Base-by-base conservation (phyloP, 2,113 vertebrate species). In the Odobenus rosmarus region DNA sequence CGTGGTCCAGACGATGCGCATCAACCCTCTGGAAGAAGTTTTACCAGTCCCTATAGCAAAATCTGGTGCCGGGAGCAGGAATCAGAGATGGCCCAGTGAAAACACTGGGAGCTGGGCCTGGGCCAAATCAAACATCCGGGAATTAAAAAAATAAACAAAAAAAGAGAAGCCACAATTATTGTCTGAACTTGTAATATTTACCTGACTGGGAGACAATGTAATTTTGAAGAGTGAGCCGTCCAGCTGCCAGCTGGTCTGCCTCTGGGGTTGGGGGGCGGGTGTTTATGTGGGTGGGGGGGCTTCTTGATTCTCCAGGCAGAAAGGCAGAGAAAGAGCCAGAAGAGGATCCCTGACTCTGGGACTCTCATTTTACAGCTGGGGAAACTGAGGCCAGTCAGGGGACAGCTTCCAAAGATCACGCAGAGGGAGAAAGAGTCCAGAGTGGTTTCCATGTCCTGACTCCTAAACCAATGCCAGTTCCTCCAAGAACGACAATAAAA, bases 91-190 rank as follows among this genome's bases (percentile, higher is more conserved):
- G 88, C 79, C 72, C 2, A 87, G 92, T 1, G 61, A 55, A 83
- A 84, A 64, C 83, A 23, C 7, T 1, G 19, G 3, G 72, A 69
- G 46, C 61, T 86, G 87, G 92, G 87, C 55, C 94, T 9, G 0
- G 4, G 96, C 96, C 96, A 95, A 62, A 64, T 55, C 94, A 92
- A 92, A 97, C 94, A 96, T 96, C 95, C 51, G 55, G 90, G 83
- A 92, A 97, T 92, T 83, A 31, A 62, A 64, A 87, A 95, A 89
- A 95, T 55, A 95, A 96, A 95, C 86, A 31, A 28, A 49, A 76
- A 53, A 51, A n/a, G 76, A 93, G 92, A 89, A 95, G 84, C 59
- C 42, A 42, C 59, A 24, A 23, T 87, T 18, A 93, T 33, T 42
- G 64, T 87, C 90, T 72, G 92, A 96, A 67, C 72, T 55, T 61